Evolutionary conservation across 2,113 vertebrate species (phyloP).

Genomic region (Haemorhous mexicanus): DNA sequence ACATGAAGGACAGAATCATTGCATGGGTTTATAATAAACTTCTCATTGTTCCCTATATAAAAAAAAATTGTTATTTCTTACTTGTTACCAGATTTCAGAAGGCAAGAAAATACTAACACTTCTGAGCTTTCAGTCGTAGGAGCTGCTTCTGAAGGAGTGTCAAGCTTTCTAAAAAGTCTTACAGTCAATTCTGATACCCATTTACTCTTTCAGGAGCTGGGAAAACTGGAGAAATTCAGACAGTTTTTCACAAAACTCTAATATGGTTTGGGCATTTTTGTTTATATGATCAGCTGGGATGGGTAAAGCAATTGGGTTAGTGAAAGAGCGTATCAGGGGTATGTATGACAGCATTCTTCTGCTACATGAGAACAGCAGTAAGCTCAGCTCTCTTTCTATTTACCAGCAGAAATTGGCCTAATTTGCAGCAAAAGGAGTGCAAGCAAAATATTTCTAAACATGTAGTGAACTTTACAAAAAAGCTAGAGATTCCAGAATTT

Average conservation of each 20-base stretch:
- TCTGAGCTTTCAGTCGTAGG: background rate
- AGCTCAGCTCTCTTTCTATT: background rate
- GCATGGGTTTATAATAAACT: background rate
- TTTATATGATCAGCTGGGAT: background rate
- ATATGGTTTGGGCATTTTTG: background rate
- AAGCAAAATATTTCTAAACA: background rate
- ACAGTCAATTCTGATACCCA: background rate
- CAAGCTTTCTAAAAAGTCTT: background rate
- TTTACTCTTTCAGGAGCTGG: background rate
- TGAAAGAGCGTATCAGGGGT: background rate
- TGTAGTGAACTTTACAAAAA: background rate
- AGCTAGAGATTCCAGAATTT: background rate
- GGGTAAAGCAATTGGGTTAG: background rate
- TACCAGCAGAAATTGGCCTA: background rate
- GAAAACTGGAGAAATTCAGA: background rate
- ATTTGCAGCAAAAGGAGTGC: background rate
- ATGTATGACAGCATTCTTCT: background rate
- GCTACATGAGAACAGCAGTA: background rate
- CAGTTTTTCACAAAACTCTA: background rate
- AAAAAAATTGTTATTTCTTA: background rate
- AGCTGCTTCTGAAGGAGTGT: background rate
- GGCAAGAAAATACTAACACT: background rate
- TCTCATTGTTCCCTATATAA: background rate
- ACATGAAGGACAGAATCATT: background rate
- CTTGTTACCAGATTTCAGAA: background rate